Conservation (phyloP, 1,140 invertebrate genomes). For the Sycobia sp. region DNA sequence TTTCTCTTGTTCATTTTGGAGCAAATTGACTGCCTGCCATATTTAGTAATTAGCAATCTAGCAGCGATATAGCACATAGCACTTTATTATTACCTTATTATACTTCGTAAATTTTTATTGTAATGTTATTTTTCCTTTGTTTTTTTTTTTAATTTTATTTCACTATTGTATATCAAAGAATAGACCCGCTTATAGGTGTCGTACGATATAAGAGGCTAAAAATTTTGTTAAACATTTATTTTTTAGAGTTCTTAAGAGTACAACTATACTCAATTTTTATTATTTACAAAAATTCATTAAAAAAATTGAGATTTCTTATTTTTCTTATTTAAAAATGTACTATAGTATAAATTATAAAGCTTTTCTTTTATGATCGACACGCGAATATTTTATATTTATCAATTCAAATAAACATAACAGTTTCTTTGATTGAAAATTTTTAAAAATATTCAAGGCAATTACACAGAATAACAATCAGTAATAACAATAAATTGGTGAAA, state of each 20-base stretch:
- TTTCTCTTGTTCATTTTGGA: slow-evolving; percentile 7
- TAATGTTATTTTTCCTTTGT: neutral
- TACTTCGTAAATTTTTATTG: slow-evolving; percentile 3
- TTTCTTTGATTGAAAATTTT: slow-evolving; percentile 18
- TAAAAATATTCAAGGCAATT: slow-evolving; percentile 25
- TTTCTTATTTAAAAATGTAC: slow-evolving; percentile 20
- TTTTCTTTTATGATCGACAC: neutral
- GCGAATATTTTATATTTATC: slow-evolving; percentile 7
- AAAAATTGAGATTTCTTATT: slow-evolving; percentile 5
- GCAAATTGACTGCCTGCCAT: neutral
- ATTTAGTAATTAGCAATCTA: slow-evolving; percentile 15
- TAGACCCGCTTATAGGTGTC: slow-evolving; percentile 13
- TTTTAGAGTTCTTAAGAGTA: slow-evolving; percentile 14
- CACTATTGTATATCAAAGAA: slow-evolving; percentile 2
- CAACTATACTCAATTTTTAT: slow-evolving; percentile 9
- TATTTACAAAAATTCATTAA: slow-evolving; percentile 35
- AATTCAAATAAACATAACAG: slow-evolving; percentile 9
- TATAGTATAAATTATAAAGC: neutral
- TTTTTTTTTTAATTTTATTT: neutral
- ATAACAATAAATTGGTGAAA: slow-evolving; percentile 21
- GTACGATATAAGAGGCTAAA: slow-evolving; percentile 31
- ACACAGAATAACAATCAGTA: slow-evolving; percentile 23
- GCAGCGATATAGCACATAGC: slow-evolving; percentile 8
- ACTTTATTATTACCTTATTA: slow-evolving; percentile 11
- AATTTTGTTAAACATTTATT: slow-evolving; percentile 9